phyloP scores from a whole-genome alignment of 2,113 vertebrate genomes.

The Mystacornis crossleyi region DNA sequence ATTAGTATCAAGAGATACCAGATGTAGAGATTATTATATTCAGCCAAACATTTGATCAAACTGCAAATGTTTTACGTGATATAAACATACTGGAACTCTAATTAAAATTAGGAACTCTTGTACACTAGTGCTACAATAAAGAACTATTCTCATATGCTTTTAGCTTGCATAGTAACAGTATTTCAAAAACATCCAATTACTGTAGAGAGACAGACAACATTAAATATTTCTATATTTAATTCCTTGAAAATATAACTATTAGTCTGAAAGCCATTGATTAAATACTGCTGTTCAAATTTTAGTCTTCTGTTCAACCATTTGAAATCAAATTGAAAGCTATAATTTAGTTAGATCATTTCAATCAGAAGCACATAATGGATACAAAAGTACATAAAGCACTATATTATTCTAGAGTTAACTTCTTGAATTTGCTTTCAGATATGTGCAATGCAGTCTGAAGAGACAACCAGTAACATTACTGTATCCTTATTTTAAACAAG shows the following conservation, averaged over 20 bases:
- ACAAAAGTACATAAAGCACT: background rate
- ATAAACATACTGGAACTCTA: background rate
- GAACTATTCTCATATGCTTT: background rate
- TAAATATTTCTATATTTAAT: constrained; percentile 40
- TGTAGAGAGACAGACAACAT: background rate
- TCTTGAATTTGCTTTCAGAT: background rate
- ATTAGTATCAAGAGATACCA: background rate
- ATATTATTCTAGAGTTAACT: constrained; percentile 10
- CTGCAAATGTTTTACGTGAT: background rate
- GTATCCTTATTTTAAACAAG: background rate
- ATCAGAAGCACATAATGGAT: constrained; percentile 23
- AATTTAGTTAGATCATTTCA: constrained; percentile 34
- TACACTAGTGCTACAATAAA: background rate
- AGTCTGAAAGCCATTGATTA: constrained; percentile 10
- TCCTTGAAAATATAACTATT: background rate
- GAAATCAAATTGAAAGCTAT: constrained; percentile 35
- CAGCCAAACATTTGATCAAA: background rate
- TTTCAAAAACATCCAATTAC: constrained; percentile 21
- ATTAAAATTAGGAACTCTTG: background rate
- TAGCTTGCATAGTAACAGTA: background rate
- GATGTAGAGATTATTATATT: background rate
- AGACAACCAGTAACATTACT: background rate
- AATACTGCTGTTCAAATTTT: constrained; percentile 8
- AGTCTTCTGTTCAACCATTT: constrained; percentile 20
- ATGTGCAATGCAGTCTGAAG: background rate